Percentiles rank a stretch among this genome's conserved stretches.
These are phyloP conservation scores for Microvelia longipes DNA, from an alignment of 1,140 invertebrate species.

Conservation along the genomic window DNA sequence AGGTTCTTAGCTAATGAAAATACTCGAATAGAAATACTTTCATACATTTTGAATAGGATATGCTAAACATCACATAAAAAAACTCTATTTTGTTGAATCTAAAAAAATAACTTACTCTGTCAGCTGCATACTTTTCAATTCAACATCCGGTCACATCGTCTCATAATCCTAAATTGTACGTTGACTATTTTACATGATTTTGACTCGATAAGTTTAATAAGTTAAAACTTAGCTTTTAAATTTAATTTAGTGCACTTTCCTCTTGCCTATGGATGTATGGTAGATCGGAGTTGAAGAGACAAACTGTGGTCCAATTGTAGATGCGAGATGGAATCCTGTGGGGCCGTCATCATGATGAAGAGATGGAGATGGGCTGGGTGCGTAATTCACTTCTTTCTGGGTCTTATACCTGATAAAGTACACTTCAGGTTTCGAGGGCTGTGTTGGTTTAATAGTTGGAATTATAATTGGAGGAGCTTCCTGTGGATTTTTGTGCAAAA, in stretches of 20 bases:
- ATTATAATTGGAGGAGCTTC: constrained; percentile 60
- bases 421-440: constrained; percentile 67
- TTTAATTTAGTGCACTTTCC: background rate
- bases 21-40: too few relatives aligned
- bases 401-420: constrained; percentile 61
- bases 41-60: too few relatives aligned
- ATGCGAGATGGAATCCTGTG: background rate
- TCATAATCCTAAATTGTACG: too few relatives aligned
- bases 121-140: too few relatives aligned
- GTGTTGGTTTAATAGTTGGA: constrained; percentile 58
- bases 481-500: constrained; percentile 70
- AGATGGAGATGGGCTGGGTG: background rate
- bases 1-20: too few relatives aligned
- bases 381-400: background rate
- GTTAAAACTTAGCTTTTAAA: too few relatives aligned
- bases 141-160: too few relatives aligned
- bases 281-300: constrained; percentile 1
- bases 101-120: too few relatives aligned
- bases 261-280: background rate
- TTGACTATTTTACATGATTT: too few relatives aligned
- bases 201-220: too few relatives aligned
- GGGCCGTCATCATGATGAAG: background rate
- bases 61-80: too few relatives aligned
- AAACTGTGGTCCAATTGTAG: background rate
- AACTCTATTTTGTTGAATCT: too few relatives aligned